Percentiles rank a stretch among this genome's conserved stretches.
These are phyloP conservation scores for zebrafish (Danio rerio) DNA, from an alignment of 2,113 vertebrate genomes.

Conservation along the genomic window GRCz12tu NC_133183.1:7590501-7591000, in stretches of 20 bases:
- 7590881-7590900: not conserved
- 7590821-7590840: conserved; percentile 20
- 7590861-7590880: conserved; percentile 37
- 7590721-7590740: conserved; percentile 41
- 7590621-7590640: not conserved
- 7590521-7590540: not conserved
- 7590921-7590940: not conserved
- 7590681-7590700: not conserved
- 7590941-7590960: not conserved
- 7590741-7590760: conserved; percentile 51
- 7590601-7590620: conserved; percentile 22
- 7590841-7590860: conserved; percentile 12
- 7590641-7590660: conserved; percentile 4
- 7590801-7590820: conserved; percentile 32
- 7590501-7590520: conserved; percentile 10
- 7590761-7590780: conserved; percentile 54
- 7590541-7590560: conserved; percentile 31
- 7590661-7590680: not conserved
- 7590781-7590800: conserved; percentile 28
- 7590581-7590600: conserved; percentile 24
- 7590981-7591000: too few relatives aligned
- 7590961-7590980: too few relatives aligned
- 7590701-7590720: conserved; percentile 46
- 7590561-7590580: conserved; percentile 24
- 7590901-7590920: not conserved